A percentile compares a stretch with the other conserved stretches of the same genome.
These are phyloP conservation scores for Tetraneura akinire DNA, from an alignment of 1,140 invertebrate genomes.

Conservation along the genomic window DNA sequence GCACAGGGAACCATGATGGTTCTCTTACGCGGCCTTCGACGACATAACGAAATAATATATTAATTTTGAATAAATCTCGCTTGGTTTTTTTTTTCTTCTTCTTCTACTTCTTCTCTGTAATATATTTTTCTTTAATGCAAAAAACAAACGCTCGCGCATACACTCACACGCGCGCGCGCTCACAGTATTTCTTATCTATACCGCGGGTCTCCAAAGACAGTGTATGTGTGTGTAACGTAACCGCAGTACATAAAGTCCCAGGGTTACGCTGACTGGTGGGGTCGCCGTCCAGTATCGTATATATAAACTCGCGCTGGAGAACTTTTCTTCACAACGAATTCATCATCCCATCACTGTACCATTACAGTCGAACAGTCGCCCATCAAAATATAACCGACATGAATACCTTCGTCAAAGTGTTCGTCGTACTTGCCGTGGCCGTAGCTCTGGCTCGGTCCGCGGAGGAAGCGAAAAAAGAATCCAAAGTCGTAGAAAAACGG, in stretches of 20 bases:
- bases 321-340: constrained; percentile 17
- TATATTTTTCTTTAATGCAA: too few relatives aligned
- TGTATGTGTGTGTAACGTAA: constrained; percentile 9
- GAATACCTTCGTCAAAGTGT: constrained; percentile 43
- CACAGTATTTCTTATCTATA: not conserved
- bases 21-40: constrained; percentile 23
- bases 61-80: constrained; percentile 42
- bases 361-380: not conserved
- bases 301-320: constrained; percentile 30
- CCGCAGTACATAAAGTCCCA: constrained; percentile 31
- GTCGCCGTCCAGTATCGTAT: constrained; percentile 9
- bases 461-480: constrained; percentile 33
- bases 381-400: not conserved
- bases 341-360: constrained; percentile 10
- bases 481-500: constrained; percentile 43
- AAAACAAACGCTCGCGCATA: not conserved
- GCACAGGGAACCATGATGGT: not conserved
- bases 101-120: too few relatives aligned
- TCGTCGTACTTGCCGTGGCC: constrained; percentile 32
- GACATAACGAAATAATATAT: not conserved
- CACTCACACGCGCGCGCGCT: not conserved
- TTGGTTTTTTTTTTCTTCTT: constrained; percentile 23
- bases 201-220: constrained; percentile 7
- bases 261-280: constrained; percentile 43
- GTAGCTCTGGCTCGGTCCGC: constrained; percentile 13